Evolutionary conservation across 2,797 vertebrate species (phyloP).

Genomic region (Vultur gryphus): DNA sequence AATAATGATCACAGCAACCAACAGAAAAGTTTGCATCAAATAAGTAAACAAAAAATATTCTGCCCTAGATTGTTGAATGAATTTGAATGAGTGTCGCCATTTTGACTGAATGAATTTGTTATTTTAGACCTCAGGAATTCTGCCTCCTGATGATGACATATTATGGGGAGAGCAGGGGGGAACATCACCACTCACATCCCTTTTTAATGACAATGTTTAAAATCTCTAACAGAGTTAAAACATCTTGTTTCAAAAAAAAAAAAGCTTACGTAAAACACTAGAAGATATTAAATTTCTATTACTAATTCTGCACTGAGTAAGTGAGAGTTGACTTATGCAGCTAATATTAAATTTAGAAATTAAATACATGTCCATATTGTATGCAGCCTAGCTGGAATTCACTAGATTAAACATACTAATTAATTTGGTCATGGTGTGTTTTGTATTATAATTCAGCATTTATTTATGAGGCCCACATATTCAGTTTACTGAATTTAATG

Average conservation of each 20-base stretch:
- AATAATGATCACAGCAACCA: background rate
- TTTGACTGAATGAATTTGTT: background rate
- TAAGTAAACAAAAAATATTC: background rate
- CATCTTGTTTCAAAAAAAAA: background rate
- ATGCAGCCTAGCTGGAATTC: constrained; percentile 44
- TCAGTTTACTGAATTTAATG: constrained; percentile 19
- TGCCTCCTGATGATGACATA: background rate
- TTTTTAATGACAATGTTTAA: background rate
- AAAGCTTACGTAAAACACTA: constrained; percentile 24
- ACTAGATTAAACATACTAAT: constrained; percentile 53
- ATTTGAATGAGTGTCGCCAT: background rate
- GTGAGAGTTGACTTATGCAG: constrained; percentile 14
- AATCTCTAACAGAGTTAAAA: constrained; percentile 2
- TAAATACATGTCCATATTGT: constrained; percentile 38
- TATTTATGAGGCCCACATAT: constrained; percentile 35
- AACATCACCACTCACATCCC: background rate
- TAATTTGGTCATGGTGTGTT: constrained; percentile 47
- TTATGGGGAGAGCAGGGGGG: background rate
- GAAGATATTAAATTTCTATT: constrained; percentile 14
- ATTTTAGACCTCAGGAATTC: background rate
- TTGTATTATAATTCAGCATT: constrained; percentile 46
- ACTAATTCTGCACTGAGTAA: background rate
- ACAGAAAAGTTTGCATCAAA: background rate
- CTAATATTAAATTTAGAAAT: constrained; percentile 52
- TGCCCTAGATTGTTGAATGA: background rate